Base-by-base conservation (phyloP, 2,797 vertebrate species). In the Todus mexicanus region DNA sequence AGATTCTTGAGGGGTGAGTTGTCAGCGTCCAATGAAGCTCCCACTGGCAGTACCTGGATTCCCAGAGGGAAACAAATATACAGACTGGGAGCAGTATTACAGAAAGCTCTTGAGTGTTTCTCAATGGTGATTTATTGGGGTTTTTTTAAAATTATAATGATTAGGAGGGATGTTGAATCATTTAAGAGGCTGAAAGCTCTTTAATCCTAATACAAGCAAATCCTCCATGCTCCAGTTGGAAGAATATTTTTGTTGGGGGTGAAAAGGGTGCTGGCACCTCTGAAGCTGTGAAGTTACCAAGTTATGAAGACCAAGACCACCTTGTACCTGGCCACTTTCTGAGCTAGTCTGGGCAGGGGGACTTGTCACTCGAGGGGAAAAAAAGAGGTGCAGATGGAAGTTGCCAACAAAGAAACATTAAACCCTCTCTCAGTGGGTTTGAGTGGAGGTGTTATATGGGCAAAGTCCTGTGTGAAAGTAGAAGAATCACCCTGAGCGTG, bases 401-500 rank as follows among this genome's bases (percentile, higher is more conserved):
- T 54, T 64, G 26, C 25, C 27, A 54, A 70, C 31, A 65, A 59
- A 57, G 31, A 35, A 71, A 18, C 33, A 25, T 51, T 27, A 43
- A 70, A 75, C 70, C 31, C 16, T 73, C 31, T 85, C 31, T 90
- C 18, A 26, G 12, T 45, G 10, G 2, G 2, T 66, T 89, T 68
- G 40, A 40, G 63, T 59, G n/a, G 27, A 92, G 54, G 35, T 43
- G 14, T n/a, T 70, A 48, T 59, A 29, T 0, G 1, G 18, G 25
- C 15, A 25, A 63, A 76, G 33, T 61, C 38, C 23, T 57, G 10
- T 38, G 21, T 21, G 25, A 84, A 72, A 13, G 18, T 19, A 45
- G 25, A 56, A 84, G 31, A 5, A 77, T 53, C 4, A 0, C 5
- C 27, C 7, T 0, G 0, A 63, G 35, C 10, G 12, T 50, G 51